Base-by-base conservation (phyloP, 2,888 invertebrate genomes). In the Agonopterix heracliana region DNA sequence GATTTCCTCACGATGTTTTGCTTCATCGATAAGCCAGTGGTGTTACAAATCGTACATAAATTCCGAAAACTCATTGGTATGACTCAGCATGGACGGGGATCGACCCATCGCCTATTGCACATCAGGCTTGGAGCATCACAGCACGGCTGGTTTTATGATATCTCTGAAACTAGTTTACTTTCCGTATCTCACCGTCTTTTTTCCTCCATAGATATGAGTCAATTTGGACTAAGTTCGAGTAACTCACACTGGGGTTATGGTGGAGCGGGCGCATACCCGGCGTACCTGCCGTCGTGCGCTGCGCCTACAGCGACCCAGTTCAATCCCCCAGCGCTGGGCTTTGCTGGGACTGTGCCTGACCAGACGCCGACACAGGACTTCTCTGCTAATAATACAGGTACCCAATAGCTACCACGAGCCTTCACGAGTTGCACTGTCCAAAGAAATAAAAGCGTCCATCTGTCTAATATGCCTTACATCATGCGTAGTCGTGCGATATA, bases 181-280 rank as follows among this genome's bases (percentile, higher is more conserved):
- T 9, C 26, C 26, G 7, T 26, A 26, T 26, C 26, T 26, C 26
- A 26, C 26, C 5, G 7, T 26, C 38, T 38, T 38, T 38, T 9
- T 38, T 38, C 38, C 38, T 7, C 26, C 26, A 3, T 85, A 95
- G 95, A 95, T 81, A 95, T 96, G 95, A 92, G 95, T 61, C 95
- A 95, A 80, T 95, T 96, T 74, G 94, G 95, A 43, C 82, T 95
- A 72, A 94, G 95, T 77, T 93, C 94, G 66, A 93, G 94, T 64
- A 96, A 96, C 80, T 93, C 95, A 9, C 95, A 95, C 73, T 96
- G 96, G 96, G 95, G 96, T 57, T 96, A 96, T 75, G 93, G 96
- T 41, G 92, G 95, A 44, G 94, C 96, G 34, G 93, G 94, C 50
- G 95, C 95, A 10, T 96, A 96, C 79, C 95, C 96, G 0, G 95